Evolutionary conservation across 1,140 invertebrate genomes (phyloP).

Genomic region (Tigriopus japonicus): DNA sequence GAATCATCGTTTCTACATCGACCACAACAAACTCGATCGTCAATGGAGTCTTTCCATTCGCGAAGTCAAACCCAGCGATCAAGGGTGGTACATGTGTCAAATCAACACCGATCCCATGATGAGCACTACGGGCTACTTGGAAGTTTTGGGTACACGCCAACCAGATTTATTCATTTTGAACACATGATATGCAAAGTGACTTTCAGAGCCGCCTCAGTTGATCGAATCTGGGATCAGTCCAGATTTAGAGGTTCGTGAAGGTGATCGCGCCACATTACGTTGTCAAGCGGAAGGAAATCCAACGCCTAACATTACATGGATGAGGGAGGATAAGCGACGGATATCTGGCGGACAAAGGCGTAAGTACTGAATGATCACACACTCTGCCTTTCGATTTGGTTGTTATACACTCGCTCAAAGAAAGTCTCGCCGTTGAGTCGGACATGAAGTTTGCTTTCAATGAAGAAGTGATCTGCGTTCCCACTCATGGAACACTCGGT

Average conservation of each 20-base stretch:
- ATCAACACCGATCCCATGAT: slow-evolving; percentile 15
- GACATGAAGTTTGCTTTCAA: no score
- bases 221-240: slow-evolving; percentile 71
- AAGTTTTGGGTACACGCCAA: slow-evolving; percentile 1
- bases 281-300: neutral
- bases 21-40: slow-evolving; percentile 22
- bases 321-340: neutral
- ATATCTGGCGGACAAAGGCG: neutral
- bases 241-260: slow-evolving; percentile 61
- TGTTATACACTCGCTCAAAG: no score
- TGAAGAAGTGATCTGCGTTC: no score
- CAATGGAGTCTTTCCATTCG: slow-evolving; percentile 19
- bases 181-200: neutral
- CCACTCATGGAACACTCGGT: no score
- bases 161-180: neutral
- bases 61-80: slow-evolving; percentile 23
- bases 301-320: slow-evolving; percentile 2
- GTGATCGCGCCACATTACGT: slow-evolving; percentile 43
- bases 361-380: neutral
- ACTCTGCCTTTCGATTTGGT: no score
- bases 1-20: slow-evolving; percentile 27
- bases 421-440: no score
- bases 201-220: slow-evolving; percentile 64
- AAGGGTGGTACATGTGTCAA: slow-evolving; percentile 28
- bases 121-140: slow-evolving; percentile 1